Conservation (phyloP, 2,113 vertebrate species). For the Xyliphius kryptos region DNA sequence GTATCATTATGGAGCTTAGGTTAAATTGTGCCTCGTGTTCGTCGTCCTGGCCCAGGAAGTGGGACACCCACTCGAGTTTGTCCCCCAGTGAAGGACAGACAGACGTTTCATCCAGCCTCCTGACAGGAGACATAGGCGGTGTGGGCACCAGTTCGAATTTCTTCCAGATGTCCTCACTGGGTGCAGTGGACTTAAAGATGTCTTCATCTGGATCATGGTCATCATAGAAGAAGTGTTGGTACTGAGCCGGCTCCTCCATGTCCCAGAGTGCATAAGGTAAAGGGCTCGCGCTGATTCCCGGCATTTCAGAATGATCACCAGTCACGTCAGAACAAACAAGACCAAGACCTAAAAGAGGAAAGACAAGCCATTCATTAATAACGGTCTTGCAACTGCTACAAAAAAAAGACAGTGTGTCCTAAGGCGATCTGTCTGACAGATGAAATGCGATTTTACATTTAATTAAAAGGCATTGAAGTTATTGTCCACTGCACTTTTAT, state of each 20-base stretch:
- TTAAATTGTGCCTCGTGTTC: constrained; percentile 70
- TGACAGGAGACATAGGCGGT: constrained; percentile 77
- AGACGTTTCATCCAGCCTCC: constrained; percentile 56
- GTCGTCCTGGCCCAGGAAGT: constrained; percentile 75
- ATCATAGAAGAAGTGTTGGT: constrained; percentile 91
- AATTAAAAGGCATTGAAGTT: too few species aligned
- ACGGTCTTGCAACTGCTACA: too few species aligned
- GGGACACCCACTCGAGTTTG: constrained; percentile 71
- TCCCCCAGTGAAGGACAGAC: constrained; percentile 62
- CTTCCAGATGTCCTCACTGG: constrained; percentile 96
- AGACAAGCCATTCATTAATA: too few species aligned
- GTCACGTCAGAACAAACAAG: constrained; percentile 28
- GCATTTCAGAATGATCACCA: constrained; percentile 46
- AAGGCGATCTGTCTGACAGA: too few species aligned
- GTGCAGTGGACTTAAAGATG: constrained; percentile 86
- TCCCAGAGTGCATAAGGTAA: constrained; percentile 64
- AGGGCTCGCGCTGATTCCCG: constrained; percentile 57
- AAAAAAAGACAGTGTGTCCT: too few species aligned
- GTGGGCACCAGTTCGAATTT: constrained; percentile 94
- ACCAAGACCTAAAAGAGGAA: constrained; percentile 7
- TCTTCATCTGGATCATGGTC: constrained; percentile 81
- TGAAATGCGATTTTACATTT: neutral
- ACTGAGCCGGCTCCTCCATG: constrained; percentile 86
- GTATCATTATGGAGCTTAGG: constrained; percentile 83
- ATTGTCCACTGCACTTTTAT: too few species aligned